Evolutionary conservation across 2,888 invertebrate species (phyloP).

Genomic region (Phyllotreta striolata): DNA sequence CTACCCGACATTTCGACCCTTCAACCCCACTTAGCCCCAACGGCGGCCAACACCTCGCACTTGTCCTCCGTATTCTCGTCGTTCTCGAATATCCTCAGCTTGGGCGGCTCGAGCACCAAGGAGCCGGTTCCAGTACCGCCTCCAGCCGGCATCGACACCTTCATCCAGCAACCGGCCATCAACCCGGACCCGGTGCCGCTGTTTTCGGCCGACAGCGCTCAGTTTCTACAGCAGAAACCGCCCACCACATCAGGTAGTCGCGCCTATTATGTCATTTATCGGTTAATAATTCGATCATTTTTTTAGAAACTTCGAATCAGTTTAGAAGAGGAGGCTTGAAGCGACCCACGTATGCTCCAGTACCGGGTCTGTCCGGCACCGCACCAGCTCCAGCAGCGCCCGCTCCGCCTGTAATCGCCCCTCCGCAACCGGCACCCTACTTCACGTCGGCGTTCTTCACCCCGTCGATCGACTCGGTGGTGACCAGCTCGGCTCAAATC

Average conservation of each 20-base stretch:
- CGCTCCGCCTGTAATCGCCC: background rate
- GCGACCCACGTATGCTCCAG: slow-evolving; percentile 78
- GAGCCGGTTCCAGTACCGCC: slow-evolving; percentile 40
- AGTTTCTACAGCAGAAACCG: slow-evolving; percentile 44
- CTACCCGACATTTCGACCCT: slow-evolving; percentile 33
- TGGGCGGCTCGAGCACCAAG: slow-evolving; percentile 37
- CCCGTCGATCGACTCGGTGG: too few relatives aligned
- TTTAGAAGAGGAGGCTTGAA: slow-evolving; percentile 74
- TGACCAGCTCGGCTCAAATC: slow-evolving; percentile 29
- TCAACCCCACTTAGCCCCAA: slow-evolving; percentile 33
- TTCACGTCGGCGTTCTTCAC: too few relatives aligned
- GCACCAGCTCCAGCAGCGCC: background rate
- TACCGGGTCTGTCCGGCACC: slow-evolving; percentile 69
- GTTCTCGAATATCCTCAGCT: slow-evolving; percentile 64
- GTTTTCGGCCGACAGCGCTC: slow-evolving; percentile 37
- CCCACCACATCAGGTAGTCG: slow-evolving; percentile 39
- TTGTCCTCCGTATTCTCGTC: slow-evolving; percentile 72
- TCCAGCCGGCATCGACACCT: slow-evolving; percentile 48
- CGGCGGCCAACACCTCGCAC: slow-evolving; percentile 40
- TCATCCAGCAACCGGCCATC: slow-evolving; percentile 46
- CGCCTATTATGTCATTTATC: background rate
- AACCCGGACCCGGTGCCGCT: slow-evolving; percentile 42
- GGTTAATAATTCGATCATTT: slow-evolving; percentile 8
- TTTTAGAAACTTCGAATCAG: slow-evolving; percentile 59
- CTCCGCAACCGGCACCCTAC: too few relatives aligned